Evolutionary conservation across 2,113 vertebrate genomes (phyloP), one percentile per base, ranked within the genome.

Genomic region (Pterocles gutturalis): DNA sequence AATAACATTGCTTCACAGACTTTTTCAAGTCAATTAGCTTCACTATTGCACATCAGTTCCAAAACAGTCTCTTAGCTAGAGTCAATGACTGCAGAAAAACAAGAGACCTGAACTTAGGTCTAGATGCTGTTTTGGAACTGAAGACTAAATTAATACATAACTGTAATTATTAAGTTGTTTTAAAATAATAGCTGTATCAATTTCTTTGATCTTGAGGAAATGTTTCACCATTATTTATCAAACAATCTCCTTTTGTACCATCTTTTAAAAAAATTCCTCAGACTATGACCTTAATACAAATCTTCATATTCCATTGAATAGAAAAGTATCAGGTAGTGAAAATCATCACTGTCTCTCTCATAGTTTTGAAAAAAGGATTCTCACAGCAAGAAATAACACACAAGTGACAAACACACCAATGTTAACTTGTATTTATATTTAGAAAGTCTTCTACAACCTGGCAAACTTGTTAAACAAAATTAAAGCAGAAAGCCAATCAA

Each of bases 11-110:
- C 79, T 72, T 49, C 48, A 79, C 85, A 80, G 11, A 38, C 11
- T 21, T 93, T 94, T 93, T 84, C 38, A 72, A 60, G 84, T 65
- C 75, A 48, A 86, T 93, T 96, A 83, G 61, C 64, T 90, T 81
- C 58, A 26, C 24, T 70, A 73, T 26, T 71, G 55, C 20, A 87
- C 34, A 46, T 43, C 3, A 7, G 19, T 51, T 89, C 38, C 67
- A 49, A 81, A 91, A 49, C 21, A 78, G 43, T 54, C 28, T 46
- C 64, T 93, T 70, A 58, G 65, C 41, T 73, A 53, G 66, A 70
- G 64, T 36, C 36, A 83, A 22, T 46, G 51, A 29, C 22, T 66
- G 4, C 7, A 80, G 54, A 54, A 92, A 86, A 86, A 4, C 12
- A 77, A 49, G 10, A 6, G 5, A 80, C 20, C 17, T 62, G 64